Evolutionary conservation across 1,140 invertebrate species (phyloP).

Genomic region (Drosophila pandora): DNA sequence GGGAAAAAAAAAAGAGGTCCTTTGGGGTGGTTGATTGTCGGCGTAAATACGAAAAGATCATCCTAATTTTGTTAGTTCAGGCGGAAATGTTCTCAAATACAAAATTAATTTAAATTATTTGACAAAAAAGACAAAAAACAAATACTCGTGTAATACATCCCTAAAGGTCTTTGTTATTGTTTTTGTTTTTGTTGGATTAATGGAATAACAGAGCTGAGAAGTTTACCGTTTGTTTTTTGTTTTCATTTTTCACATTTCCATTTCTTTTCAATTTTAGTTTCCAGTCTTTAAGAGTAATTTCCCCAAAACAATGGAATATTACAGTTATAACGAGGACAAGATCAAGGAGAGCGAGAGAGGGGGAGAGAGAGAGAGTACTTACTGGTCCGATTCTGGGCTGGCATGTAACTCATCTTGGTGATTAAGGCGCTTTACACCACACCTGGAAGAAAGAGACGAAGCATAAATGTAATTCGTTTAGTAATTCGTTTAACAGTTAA

Average conservation of each 20-base stretch:
- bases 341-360: neutral
- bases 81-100: constrained; percentile 15
- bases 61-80: constrained; percentile 27
- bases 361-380: constrained; percentile 84
- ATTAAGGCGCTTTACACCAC: constrained; percentile 83
- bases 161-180: too few species aligned
- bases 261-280: too few species aligned
- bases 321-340: neutral
- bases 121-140: constrained; percentile 1
- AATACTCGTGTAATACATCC: too few species aligned
- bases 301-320: neutral
- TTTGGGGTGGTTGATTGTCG: constrained; percentile 5
- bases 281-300: neutral
- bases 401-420: constrained; percentile 92
- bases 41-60: constrained; percentile 32
- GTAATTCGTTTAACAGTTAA: constrained; percentile 40
- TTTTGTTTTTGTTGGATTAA: too few species aligned
- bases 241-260: too few species aligned
- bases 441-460: constrained; percentile 63
- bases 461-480: constrained; percentile 35
- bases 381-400: constrained; percentile 91
- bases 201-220: too few species aligned
- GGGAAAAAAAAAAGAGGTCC: neutral
- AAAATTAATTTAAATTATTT: constrained; percentile 26
- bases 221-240: too few species aligned